Percentiles rank a stretch among this genome's conserved stretches.
phyloP scores from a whole-genome alignment of 1,140 invertebrate species.

The Drosophila sp. region DNA sequence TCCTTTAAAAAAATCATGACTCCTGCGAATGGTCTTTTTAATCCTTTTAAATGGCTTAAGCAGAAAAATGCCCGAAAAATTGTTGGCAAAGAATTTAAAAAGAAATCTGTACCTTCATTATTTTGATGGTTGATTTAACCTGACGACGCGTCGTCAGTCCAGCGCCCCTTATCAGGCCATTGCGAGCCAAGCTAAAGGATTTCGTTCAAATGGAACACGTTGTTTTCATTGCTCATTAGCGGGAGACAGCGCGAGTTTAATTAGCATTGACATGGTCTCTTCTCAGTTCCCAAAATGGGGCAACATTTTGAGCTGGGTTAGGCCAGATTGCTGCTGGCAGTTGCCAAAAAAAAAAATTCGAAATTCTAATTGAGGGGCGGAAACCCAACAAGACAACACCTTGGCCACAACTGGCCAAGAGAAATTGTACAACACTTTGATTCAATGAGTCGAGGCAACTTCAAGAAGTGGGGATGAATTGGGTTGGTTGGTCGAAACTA shows the following conservation, averaged over 20 bases:
- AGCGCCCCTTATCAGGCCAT: conserved; percentile 67
- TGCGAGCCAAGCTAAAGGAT: conserved; percentile 28
- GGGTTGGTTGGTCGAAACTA: conserved; percentile 56
- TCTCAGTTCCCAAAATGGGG: conserved; percentile 27
- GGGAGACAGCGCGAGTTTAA: conserved; percentile 80
- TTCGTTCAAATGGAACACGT: conserved; percentile 62
- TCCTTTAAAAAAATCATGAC: conserved; percentile 57
- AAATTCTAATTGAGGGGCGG: conserved; percentile 25
- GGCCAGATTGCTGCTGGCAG: conserved; percentile 69
- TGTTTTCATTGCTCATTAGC: conserved; percentile 82
- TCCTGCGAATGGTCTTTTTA: conserved; percentile 34
- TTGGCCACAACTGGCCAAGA: conserved; percentile 53
- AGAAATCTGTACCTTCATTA: conserved; percentile 77
- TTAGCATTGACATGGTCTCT: conserved; percentile 73
- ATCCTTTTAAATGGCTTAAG: conserved; percentile 73
- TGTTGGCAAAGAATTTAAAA: conserved; percentile 68
- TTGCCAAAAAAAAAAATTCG: conserved; percentile 25
- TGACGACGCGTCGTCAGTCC: conserved; percentile 42
- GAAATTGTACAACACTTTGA: conserved; percentile 74
- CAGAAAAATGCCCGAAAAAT: conserved; percentile 56
- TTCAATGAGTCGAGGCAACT: conserved; percentile 67
- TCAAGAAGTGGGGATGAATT: background rate
- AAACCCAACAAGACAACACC: conserved; percentile 44
- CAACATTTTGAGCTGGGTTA: conserved; percentile 62
- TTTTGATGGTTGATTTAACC: conserved; percentile 78